Evolutionary conservation across 2,888 invertebrate species (phyloP).

Genomic region (Eupithecia inturbata): DNA sequence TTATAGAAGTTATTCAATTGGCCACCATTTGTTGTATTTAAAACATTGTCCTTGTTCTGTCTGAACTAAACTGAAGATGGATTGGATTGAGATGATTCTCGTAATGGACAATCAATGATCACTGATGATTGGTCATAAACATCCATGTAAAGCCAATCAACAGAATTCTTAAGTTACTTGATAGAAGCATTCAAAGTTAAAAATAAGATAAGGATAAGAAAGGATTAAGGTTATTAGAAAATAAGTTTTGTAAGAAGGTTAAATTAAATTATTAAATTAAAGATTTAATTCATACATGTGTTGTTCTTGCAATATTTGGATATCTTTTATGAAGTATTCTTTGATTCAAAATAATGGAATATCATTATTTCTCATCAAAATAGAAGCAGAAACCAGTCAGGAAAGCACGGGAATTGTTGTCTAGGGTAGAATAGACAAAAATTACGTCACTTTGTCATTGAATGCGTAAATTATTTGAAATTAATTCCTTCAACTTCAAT

Average conservation of each 20-base stretch:
- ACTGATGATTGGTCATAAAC: not conserved
- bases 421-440: too few species aligned
- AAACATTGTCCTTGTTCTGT: not conserved
- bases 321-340: not conserved
- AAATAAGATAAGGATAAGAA: not conserved
- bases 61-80: not conserved
- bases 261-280: not conserved
- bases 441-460: too few species aligned
- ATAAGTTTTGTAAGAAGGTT: not conserved
- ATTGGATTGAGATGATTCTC: not conserved
- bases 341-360: not conserved
- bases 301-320: not conserved
- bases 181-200: slow-evolving; percentile 1
- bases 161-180: not conserved
- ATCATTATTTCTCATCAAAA: not conserved
- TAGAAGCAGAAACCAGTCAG: too few species aligned
- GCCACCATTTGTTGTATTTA: too few species aligned
- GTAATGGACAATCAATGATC: not conserved
- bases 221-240: not conserved
- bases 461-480: too few species aligned
- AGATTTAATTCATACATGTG: too few species aligned
- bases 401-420: too few species aligned
- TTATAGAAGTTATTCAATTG: slow-evolving; percentile 68
- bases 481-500: too few species aligned
- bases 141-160: not conserved